Evolutionary conservation across 2,113 vertebrate genomes (phyloP).

Genomic region (Sylvilagus bachmani): DNA sequence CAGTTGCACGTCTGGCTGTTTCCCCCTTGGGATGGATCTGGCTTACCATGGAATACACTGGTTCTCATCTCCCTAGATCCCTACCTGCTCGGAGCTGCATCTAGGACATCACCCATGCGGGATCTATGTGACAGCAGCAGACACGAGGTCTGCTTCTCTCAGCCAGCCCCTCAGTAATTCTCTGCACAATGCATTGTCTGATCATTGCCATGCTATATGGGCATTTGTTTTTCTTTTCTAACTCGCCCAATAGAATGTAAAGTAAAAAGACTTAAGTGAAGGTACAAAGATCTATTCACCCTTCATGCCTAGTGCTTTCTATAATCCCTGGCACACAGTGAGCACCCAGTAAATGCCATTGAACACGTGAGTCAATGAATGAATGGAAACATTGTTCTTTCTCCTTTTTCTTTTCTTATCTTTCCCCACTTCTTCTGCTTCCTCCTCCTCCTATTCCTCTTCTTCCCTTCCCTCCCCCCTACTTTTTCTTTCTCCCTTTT

Average conservation of each 20-base stretch:
- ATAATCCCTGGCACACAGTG: neutral
- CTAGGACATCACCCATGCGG: neutral
- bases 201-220: neutral
- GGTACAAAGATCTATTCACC: neutral
- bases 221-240: neutral
- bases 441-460: neutral
- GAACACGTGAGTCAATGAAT: neutral
- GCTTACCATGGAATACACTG: neutral
- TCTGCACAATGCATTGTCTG: neutral
- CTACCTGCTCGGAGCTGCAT: neutral
- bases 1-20: neutral
- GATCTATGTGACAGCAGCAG: too few species aligned
- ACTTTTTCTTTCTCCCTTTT: neutral
- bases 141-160: neutral
- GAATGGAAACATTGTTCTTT: neutral
- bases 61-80: neutral
- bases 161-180: neutral
- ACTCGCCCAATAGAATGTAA: slow-evolving; percentile 15
- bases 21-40: neutral
- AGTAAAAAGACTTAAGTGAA: neutral
- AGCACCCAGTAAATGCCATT: neutral
- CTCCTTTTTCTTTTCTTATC: neutral
- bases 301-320: neutral
- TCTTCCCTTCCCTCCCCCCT: neutral
- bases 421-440: too few species aligned